Conservation (phyloP, 2,113 vertebrate species). For the Tychaedon coryphoeus region DNA sequence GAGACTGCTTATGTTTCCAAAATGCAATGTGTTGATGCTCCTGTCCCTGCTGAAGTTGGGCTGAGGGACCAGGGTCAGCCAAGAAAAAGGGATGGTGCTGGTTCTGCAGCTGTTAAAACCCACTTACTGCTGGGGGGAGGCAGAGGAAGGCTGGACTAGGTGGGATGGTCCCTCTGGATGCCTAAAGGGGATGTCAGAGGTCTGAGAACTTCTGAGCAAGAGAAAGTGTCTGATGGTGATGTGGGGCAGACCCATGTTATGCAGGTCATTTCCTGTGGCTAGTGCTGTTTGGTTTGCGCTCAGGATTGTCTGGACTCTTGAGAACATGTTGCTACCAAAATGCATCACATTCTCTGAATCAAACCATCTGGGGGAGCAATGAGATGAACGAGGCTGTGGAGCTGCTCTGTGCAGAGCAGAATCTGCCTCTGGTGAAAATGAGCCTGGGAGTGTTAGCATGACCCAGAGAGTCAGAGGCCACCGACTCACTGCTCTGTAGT, state of each 20-base stretch:
- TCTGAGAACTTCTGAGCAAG: not conserved
- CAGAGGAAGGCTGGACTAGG: not conserved
- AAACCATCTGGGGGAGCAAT: fast-evolving
- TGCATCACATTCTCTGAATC: not conserved
- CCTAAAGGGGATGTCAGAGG: not conserved
- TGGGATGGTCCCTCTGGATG: not conserved
- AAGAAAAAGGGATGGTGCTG: not conserved
- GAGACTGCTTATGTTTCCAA: not conserved
- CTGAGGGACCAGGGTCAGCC: not conserved
- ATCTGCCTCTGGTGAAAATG: not conserved
- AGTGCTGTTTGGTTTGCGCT: not conserved
- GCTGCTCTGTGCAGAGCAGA: not conserved
- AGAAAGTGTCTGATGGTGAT: not conserved
- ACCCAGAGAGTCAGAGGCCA: not conserved
- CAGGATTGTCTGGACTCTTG: fast-evolving
- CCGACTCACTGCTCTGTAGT: not conserved
- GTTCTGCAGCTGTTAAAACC: not conserved
- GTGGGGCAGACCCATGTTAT: fast-evolving
- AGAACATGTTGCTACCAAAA: not conserved
- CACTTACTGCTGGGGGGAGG: not conserved
- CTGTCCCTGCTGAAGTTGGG: not conserved
- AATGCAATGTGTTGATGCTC: not conserved
- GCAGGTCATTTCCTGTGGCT: fast-evolving
- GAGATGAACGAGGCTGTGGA: not conserved
- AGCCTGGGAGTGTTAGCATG: fast-evolving